phyloP scores from a whole-genome alignment of 2,113 vertebrate species.

The Oriolus oriolus region DNA sequence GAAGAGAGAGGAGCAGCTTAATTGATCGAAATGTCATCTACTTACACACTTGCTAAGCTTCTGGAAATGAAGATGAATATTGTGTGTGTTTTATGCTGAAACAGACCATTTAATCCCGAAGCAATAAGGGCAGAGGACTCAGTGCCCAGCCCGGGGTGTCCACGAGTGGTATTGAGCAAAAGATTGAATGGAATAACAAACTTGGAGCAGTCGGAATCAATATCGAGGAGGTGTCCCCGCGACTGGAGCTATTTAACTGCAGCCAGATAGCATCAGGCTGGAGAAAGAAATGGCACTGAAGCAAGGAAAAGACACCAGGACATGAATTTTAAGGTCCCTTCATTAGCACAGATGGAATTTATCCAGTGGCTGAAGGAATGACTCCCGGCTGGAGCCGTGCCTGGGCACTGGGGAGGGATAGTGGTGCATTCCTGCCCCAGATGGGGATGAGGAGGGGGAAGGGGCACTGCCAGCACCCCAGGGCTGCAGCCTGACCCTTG shows the following conservation, averaged over 20 bases:
- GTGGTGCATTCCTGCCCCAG: neutral
- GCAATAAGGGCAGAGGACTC: neutral
- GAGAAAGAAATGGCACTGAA: neutral
- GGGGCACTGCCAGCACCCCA: neutral
- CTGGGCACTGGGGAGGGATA: neutral
- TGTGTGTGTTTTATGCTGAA: slow-evolving; percentile 27
- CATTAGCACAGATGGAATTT: neutral
- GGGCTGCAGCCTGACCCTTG: neutral
- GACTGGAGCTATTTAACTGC: slow-evolving; percentile 11
- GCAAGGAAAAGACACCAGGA: neutral
- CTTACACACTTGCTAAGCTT: neutral
- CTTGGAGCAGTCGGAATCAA: slow-evolving; percentile 23
- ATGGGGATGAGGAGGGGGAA: neutral
- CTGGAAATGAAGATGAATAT: slow-evolving; percentile 50
- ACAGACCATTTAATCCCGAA: slow-evolving; percentile 26
- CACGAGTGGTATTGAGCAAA: neutral
- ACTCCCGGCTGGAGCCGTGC: neutral
- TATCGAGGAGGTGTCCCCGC: neutral
- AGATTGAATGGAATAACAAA: slow-evolving; percentile 36
- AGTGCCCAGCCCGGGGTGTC: neutral
- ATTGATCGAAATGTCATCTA: slow-evolving; percentile 43
- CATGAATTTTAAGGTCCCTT: neutral
- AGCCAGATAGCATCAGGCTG: slow-evolving; percentile 30
- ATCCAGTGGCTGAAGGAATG: neutral
- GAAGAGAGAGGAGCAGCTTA: slow-evolving; percentile 9